A percentile compares a stretch with the other conserved stretches of the same genome.
phyloP scores from a whole-genome alignment of 2,888 invertebrate species.

The Chrysolina americana region DNA sequence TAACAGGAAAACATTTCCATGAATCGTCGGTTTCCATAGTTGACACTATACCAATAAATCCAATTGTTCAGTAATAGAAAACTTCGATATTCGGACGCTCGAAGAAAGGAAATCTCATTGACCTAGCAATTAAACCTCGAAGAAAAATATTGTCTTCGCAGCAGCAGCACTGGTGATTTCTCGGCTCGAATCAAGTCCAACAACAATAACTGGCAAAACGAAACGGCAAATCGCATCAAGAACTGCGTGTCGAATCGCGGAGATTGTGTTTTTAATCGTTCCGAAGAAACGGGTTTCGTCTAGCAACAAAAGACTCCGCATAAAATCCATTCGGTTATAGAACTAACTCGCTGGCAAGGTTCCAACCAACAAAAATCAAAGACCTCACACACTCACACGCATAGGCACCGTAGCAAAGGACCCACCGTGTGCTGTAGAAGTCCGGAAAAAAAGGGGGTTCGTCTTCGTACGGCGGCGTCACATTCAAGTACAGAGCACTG shows the following conservation, averaged over 20 bases:
- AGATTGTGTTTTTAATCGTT: conserved; percentile 51
- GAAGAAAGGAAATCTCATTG: not conserved
- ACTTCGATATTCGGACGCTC: not conserved
- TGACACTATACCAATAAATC: not conserved
- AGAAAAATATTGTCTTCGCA: conserved; percentile 3
- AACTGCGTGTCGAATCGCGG: conserved; percentile 48
- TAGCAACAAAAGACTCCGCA: conserved; percentile 50
- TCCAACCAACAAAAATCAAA: conserved; percentile 46
- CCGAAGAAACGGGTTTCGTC: conserved; percentile 51
- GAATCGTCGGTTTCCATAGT: not conserved
- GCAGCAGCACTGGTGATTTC: conserved; percentile 1
- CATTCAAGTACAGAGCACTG: conserved; percentile 67
- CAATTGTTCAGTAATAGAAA: not conserved
- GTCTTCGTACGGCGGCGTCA: conserved; percentile 66
- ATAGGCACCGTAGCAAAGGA: conserved; percentile 36
- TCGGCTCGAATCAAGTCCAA: conserved; percentile 13
- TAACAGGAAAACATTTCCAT: not conserved
- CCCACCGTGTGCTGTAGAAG: conserved; percentile 67
- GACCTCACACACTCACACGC: conserved; percentile 45
- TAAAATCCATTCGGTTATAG: conserved; percentile 46
- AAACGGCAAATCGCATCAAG: conserved; percentile 43
- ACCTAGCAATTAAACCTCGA: not conserved
- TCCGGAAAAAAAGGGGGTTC: conserved; percentile 67
- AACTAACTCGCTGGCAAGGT: conserved; percentile 48
- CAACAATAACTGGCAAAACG: conserved; percentile 39